Base-by-base conservation (phyloP, 2,888 invertebrate species). In the Tachina grossa region DNA sequence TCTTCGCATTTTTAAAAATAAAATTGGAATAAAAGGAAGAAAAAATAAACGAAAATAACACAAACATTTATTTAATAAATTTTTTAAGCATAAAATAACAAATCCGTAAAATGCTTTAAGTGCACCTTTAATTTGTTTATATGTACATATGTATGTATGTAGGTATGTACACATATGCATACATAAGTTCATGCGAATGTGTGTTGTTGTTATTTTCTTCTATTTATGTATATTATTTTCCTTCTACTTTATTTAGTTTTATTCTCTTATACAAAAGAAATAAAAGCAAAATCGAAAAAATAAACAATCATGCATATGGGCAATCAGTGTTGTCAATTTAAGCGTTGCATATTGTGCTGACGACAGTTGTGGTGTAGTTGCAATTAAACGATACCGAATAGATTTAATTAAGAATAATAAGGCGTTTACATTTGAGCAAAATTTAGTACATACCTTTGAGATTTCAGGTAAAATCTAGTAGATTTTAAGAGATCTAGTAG, bases 81-180 rank as follows among this genome's bases (percentile, higher is more conserved):
- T 51, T 47, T 43, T 77, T 2, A 45, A 66, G 72, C 66, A 72
- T 78, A 68, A 83, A 83, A 83, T 79, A 85, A 85, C 76, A 85
- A 85, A 80, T 85, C 83, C 75, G 72, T 83, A 85, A 83, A 83
- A 79, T 72, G 59, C 61, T 85, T 66, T 72, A 79, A 85, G 85
- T 79, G 85, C 85, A 85, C 85, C 79, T 85, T 83, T 72, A 65
- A 69, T 75, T 68, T 43, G 51, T 51, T 41, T 51, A 14, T 22
- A 16, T 65, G 22, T 76, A 31, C 31, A 31, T 31, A 39, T 61
- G 9, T 1, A 14, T 63, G 14, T 71, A 31, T 43, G 14, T 69
- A 57, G 51, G 51, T 41, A 2, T 75, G 69, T 41, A 47, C 5
- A 43, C 13, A 16, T 45, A 14, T 49, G 1, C n/a, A n/a, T 49